Evolutionary conservation across 2,113 vertebrate genomes (phyloP), one percentile per base, ranked within the genome.

Genomic region (Oreochromis aureus): DNA sequence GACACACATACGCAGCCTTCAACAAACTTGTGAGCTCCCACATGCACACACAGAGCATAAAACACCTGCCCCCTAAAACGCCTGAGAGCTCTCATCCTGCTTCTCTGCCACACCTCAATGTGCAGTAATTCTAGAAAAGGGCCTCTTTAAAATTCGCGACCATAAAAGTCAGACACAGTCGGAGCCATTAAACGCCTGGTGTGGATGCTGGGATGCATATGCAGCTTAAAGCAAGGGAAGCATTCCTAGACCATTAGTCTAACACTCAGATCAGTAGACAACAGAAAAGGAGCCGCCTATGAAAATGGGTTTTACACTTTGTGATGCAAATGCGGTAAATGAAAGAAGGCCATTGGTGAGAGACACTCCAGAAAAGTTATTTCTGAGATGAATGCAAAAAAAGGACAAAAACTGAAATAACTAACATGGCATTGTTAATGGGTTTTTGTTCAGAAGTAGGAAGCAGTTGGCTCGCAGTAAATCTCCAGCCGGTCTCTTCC

Each of bases 161-260:
- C 88, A 94, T 95, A 92, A 95, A 96, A 92, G 90, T 86, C 71
- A 89, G 90, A 51, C 81, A 48, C 88, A 90, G 88, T 54, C 87
- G 71, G 87, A 90, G 84, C 90, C 89, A 79, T 95, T 94, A 94
- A 97, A 97, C 95, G 97, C 97, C 97, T 90, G 88, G 85, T 89
- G 84, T 87, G 84, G 89, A 84, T 91, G 88, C 88, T 88, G 91
- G 83, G 91, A 93, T 90, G 93, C 87, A 91, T 91, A 91, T 83
- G 87, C 83, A 85, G 86, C 89, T 91, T 80, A 34, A 56, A 92
- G 91, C 86, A 82, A 87, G 80, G 81, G 87, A 83, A 92, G 66
- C 85, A 24, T 89, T 89, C 76, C 81, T 34, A 82, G 34, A 83
- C 89, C 89, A 93, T 94, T 94, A 94, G 91, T 84, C 83, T n/a